Base-by-base conservation (phyloP, 2,888 invertebrate genomes). In the Lithophane socia region DNA sequence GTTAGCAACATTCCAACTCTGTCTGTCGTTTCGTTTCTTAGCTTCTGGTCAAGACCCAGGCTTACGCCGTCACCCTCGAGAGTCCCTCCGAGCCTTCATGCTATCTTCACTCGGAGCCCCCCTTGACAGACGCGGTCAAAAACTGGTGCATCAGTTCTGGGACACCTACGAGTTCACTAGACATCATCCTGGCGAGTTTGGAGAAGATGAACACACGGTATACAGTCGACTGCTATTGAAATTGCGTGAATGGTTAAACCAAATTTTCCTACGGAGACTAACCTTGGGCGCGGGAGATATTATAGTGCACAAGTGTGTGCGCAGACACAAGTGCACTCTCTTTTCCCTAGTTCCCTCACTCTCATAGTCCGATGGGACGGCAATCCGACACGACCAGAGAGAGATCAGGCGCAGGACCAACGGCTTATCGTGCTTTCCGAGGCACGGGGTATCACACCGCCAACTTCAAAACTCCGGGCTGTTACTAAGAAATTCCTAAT, bases 81-180 rank as follows among this genome's bases (percentile, higher is more conserved):
- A 99, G 92, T 98, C 98, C 72, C 94, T 99, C 24, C 97, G 99
- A 68, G 98, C 98, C 0, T 99, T 98, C 94, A 97, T 99, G 21
- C 96, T 99, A 16, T 98, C 98, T 37, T 98, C 98, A 0, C 96
- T 99, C 58, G 98, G 98, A 4, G 98, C 98, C 0, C 98, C 98
- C 0, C 96, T 99, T 4, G 98, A 98, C 90, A 98, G 98, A 0
- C 97, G 98, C 29, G 98, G 98, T 0, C 98, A 99, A 93, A 97
- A 98, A 87, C 96, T 98, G 79, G 98, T 99, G 73, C 98, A 99
- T 92, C 99, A 99, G 94, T 99, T 99, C 94, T 99, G 99, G 92
- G 99, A 99, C 94, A 97, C 98, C 71, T 97, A 99, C 89, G 99
- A 99, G 93, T 99, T 98, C 89, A 99, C 99, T 0, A 96, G 99